Conservation (phyloP, 2,888 invertebrate genomes). For the Argyra leucocephala region DNA sequence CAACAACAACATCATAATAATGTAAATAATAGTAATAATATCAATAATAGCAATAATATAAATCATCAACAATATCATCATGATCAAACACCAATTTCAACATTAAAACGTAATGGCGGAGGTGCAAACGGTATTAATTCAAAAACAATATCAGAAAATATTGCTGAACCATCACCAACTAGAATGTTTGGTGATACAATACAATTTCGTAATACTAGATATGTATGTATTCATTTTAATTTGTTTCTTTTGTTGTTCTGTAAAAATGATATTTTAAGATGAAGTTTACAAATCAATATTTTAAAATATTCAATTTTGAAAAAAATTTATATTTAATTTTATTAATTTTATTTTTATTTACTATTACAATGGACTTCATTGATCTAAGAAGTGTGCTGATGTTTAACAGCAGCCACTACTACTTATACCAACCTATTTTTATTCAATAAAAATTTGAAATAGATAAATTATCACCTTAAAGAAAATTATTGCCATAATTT, state of each 20-base stretch:
- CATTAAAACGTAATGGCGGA: slow-evolving; percentile 21
- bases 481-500: too few relatives aligned
- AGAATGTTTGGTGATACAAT: slow-evolving; percentile 67
- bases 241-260: neutral
- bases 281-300: too few relatives aligned
- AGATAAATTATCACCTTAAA: too few relatives aligned
- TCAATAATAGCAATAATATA: slow-evolving; percentile 20
- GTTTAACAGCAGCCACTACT: too few relatives aligned
- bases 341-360: too few relatives aligned
- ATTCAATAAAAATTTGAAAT: too few relatives aligned
- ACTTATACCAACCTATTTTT: too few relatives aligned
- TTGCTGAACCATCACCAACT: slow-evolving; percentile 47
- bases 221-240: slow-evolving; percentile 11
- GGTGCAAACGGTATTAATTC: slow-evolving; percentile 17
- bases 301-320: too few relatives aligned
- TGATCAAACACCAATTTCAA: slow-evolving; percentile 25
- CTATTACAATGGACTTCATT: too few relatives aligned
- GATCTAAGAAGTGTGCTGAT: too few relatives aligned
- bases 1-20: slow-evolving; percentile 26
- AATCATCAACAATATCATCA: slow-evolving; percentile 22
- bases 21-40: slow-evolving; percentile 13
- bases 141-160: slow-evolving; percentile 33
- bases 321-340: too few relatives aligned
- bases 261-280: too few relatives aligned
- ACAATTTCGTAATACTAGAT: slow-evolving; percentile 45